Base-by-base conservation (phyloP, 2,113 vertebrate genomes). In the Hirundichthys speculiger region DNA sequence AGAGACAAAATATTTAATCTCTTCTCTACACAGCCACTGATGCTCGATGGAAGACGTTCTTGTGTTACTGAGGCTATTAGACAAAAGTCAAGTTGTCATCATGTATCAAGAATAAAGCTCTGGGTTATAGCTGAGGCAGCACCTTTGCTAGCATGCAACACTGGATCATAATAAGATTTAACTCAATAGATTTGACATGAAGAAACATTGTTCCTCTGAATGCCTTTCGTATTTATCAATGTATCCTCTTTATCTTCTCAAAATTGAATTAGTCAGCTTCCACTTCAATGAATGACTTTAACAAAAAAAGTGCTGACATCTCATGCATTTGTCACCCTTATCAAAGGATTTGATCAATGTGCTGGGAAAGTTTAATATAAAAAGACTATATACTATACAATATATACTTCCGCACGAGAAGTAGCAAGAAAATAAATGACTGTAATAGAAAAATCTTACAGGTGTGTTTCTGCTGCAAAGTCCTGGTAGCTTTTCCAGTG, bases 401-500 rank as follows among this genome's bases (percentile, higher is more conserved):
- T 48, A n/a, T 12, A 52, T 34, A 12, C 16, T 38, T 50, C 55
- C n/a, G 38, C 42, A 24, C 30, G 16, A 55, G 64, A 62, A 57
- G 21, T 25, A 47, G 30, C 46, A 34, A 41, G 2, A 30, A 34
- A 25, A 49, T 40, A 27, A 73, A 48, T 42, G n/a, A 67, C 13
- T 41, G 16, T 63, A 45, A 38, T 16, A 39, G 18, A 30, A 62
- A 53, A 6, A 48, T n/a, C 4, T 7, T 49, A 18, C 13, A 14
- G 12, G 11, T 16, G 19, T 41, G 56, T n/a, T n/a, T n/a, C 19
- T 43, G 16, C 24, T 62, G 21, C 38, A 62, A 40, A 43, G 24
- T 34, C 12, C 5, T 15, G 34, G 25, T 18, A 67, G 52, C 60
- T 41, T 77, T 53, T 47, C 13, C 25, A 62, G 62, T 64, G 42